These are phyloP conservation scores for Myrmecobius fasciatus DNA, from an alignment of 2,113 vertebrate genomes.

Conservation along the genomic window DNA sequence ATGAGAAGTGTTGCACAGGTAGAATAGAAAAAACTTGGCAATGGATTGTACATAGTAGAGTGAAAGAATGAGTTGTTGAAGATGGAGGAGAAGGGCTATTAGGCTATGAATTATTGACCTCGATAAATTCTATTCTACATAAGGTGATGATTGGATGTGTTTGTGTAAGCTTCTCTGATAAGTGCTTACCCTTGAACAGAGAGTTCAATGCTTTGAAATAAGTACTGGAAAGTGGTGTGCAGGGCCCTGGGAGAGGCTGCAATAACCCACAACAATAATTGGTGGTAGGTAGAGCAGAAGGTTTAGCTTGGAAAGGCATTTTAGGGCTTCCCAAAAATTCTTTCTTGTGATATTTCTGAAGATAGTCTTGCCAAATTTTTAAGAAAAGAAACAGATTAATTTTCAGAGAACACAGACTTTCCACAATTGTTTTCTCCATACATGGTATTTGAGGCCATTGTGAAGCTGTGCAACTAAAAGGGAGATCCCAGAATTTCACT, in stretches of 20 bases:
- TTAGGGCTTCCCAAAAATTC: constrained; percentile 41
- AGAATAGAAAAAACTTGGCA: neutral
- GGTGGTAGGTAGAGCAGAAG: constrained; percentile 41
- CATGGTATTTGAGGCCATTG: constrained; percentile 69
- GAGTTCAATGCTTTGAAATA: neutral
- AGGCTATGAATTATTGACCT: neutral
- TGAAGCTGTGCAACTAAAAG: constrained; percentile 62
- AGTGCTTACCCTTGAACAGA: constrained; percentile 10
- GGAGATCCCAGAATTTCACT: constrained; percentile 59
- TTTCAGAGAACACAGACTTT: constrained; percentile 71
- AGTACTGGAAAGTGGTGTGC: neutral
- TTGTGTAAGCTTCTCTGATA: neutral
- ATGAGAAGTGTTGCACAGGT: neutral
- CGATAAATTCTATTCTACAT: neutral
- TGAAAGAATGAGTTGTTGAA: neutral
- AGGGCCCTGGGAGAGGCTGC: neutral
- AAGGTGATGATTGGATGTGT: neutral
- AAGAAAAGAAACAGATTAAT: constrained; percentile 69
- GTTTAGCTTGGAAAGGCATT: constrained; percentile 17
- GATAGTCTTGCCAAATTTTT: constrained; percentile 61
- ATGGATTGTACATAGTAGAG: neutral
- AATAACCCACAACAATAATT: neutral
- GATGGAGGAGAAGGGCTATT: neutral
- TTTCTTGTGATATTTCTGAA: constrained; percentile 47
- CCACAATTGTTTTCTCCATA: constrained; percentile 68